phyloP scores from a whole-genome alignment of 1,140 invertebrate genomes.

The Drosophila grimshawi region DNA sequence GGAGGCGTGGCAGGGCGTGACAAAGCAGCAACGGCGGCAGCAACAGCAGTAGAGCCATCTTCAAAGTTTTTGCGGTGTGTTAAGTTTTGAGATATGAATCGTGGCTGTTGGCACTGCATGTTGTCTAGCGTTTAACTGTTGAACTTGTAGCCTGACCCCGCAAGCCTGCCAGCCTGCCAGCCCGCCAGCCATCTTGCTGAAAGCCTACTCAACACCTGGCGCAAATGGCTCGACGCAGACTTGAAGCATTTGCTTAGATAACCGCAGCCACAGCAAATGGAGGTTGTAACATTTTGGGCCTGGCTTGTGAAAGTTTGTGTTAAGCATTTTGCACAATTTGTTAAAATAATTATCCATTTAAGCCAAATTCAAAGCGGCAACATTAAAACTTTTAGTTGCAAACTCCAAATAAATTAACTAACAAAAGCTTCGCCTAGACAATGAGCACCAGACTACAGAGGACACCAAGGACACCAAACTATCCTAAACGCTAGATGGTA shows the following conservation, averaged over 20 bases:
- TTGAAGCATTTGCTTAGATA: slow-evolving; percentile 38
- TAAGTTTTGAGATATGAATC: slow-evolving; percentile 61
- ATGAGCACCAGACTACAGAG: slow-evolving; percentile 7
- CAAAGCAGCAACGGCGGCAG: slow-evolving; percentile 9
- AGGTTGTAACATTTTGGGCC: not conserved
- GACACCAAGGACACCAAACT: slow-evolving; percentile 31
- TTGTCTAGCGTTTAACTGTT: slow-evolving; percentile 44
- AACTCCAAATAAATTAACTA: slow-evolving; percentile 74
- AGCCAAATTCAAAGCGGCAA: slow-evolving; percentile 70
- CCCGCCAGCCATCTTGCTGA: slow-evolving; percentile 1
- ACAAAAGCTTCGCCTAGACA: slow-evolving; percentile 42
- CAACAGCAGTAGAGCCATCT: slow-evolving; percentile 20
- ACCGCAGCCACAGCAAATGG: slow-evolving; percentile 11
- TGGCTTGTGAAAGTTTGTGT: slow-evolving; percentile 42
- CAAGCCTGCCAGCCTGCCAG: not conserved
- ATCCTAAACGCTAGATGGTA: slow-evolving; percentile 11
- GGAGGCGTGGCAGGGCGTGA: slow-evolving; percentile 38
- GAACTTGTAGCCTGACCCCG: slow-evolving; percentile 19
- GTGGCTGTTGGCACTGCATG: slow-evolving; percentile 28
- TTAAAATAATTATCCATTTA: slow-evolving; percentile 81
- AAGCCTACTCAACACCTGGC: slow-evolving; percentile 12
- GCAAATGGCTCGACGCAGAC: slow-evolving; percentile 6
- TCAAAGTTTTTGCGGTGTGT: slow-evolving; percentile 46
- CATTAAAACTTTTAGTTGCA: slow-evolving; percentile 71
- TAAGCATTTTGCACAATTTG: slow-evolving; percentile 72